Evolutionary conservation across 2,888 invertebrate species (phyloP), one percentile per base, ranked within the genome.

Genomic region (Platycheirus rosarum): DNA sequence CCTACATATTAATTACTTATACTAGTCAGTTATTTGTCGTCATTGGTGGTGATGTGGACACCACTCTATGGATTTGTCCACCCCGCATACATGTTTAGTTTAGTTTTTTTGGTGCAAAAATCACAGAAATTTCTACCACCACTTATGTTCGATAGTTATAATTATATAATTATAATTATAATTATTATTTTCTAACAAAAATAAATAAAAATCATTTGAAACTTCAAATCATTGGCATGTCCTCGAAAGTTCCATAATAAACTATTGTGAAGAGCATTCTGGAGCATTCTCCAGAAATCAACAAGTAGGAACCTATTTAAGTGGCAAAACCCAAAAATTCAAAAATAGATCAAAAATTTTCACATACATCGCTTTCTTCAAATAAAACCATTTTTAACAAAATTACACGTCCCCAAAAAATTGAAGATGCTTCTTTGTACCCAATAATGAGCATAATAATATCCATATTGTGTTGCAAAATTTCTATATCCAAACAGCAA

Each of bases 301-400:
- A 32, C 29, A 32, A 32, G 29, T 32, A 23, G 23, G 6, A 4
- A 23, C 23, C 6, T 6, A 23, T 4, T 2, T 23, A 23, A 23
- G 23, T 23, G 23, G 2, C 29, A 32, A 32, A 8, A 5, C 29
- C 29, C 8, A 32, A 3, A 32, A 3, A 8, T 7, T 40, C 4
- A 23, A 26, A 40, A 57, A 57, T 11, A 40, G 57, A 26, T 57
- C 57, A 57, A 57, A 23, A 40, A 32, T 4, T 32, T 7, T 8
- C 5, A 32, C 29, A 9, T 2, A 23, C 29, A 9, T 2, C 13
- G 23, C 6, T 0, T 14, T 20, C 37, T 55, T 7, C 23, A 57
- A 18, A 60, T 60, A 18, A 60, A 29, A 42, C 44, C 29, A n/a
- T 60, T 44, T 16, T 1, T 18, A 44, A 44, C 60, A 8, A 29